Evolutionary conservation across 2,797 vertebrate genomes (phyloP), one percentile per base, ranked within the genome.

Genomic region (Falco columbarius): DNA sequence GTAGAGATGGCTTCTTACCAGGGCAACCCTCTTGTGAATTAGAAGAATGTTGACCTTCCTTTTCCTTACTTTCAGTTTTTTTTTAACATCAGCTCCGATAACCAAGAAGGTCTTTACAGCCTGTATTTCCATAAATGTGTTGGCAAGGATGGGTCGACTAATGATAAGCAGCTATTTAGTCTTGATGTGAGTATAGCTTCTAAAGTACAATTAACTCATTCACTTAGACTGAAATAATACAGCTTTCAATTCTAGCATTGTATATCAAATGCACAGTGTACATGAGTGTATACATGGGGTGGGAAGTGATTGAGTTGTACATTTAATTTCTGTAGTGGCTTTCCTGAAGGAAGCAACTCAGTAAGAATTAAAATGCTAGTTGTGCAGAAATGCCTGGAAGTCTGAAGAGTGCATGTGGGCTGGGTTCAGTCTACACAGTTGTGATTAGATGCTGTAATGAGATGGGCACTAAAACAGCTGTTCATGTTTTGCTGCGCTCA

Each of bases 101-200:
- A 98, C 56, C 98, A 99, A 83, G 98, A 99, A 96, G 99, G 99
- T 38, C 98, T 99, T 62, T 99, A 99, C 96, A 99, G 98, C 93
- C 98, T 99, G 0, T 99, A 99, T 95, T 99, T 99, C 94, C 98
- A 99, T 93, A 99, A 93, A 67, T 95, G 99, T 90, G 21, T 74
- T 22, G 92, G 68, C 47, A 84, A 23, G 10, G 71, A 94, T 10
- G 29, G 47, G 12, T 36, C 4, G 6, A 26, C 93, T 10, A 88
- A 70, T 3, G 92, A 96, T 32, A 89, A 94, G 56, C 90, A 91
- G 21, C 96, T 97, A 0, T 99, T 99, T 95, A 99, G 97, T 95
- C 98, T 99, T 2, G 98, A 99, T 27, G 99, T 99, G 88, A 99
- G 98, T 98, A 95, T 65, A 20, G 3, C 20, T 47, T 47, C 54